Evolutionary conservation across 2,113 vertebrate genomes (phyloP).

Genomic region (Cynopterus brachyotis): DNA sequence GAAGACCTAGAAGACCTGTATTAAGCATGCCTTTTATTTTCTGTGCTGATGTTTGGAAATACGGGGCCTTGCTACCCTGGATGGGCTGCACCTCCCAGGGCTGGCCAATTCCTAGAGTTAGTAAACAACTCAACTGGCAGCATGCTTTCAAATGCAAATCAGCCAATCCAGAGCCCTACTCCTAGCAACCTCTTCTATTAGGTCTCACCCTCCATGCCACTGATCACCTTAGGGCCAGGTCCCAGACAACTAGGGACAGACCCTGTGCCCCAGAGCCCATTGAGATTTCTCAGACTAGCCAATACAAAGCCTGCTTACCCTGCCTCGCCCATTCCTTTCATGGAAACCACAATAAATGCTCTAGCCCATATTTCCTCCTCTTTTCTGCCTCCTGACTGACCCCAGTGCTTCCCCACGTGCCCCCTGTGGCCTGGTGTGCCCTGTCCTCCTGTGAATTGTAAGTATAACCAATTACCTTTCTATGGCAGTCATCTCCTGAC

Average conservation of each 20-base stretch:
- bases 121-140: background rate
- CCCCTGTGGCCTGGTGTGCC: background rate
- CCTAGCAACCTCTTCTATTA: background rate
- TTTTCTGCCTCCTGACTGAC: background rate
- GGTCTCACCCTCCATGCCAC: background rate
- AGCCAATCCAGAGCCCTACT: background rate
- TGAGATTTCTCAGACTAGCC: background rate
- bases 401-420: background rate
- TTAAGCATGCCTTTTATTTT: background rate
- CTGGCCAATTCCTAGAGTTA: background rate
- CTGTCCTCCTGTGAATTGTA: background rate
- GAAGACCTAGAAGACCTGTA: background rate
- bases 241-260: background rate
- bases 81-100: background rate
- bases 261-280: background rate
- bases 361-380: background rate
- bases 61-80: background rate
- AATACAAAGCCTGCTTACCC: background rate
- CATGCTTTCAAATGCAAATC: slow-evolving; percentile 1
- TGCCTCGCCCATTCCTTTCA: background rate
- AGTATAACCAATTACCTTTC: background rate
- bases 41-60: background rate
- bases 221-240: background rate
- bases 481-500: background rate
- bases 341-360: background rate